Base-by-base conservation (phyloP, 2,797 vertebrate species). In the Urophycis tenuis region DNA sequence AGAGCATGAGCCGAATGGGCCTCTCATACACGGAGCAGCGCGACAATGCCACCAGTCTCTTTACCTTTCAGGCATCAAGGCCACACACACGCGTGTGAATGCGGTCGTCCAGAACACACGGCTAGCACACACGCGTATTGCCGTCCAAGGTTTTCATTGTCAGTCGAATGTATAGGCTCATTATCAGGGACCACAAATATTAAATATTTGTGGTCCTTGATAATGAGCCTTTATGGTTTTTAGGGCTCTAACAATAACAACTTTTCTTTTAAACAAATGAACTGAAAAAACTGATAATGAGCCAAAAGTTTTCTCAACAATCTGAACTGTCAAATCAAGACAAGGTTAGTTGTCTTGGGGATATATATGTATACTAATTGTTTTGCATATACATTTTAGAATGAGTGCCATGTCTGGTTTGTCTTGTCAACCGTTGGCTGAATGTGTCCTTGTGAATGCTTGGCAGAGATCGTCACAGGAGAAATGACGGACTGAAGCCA, bases 41-140 rank as follows among this genome's bases (percentile, higher is more conserved):
- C 7, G 19, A 53, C 17, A 53, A 53, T n/a, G n/a, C 41, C 19
- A 17, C 41, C 15, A 19, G 17, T 3, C 41, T 45, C 41, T 34
- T 34, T 12, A 39, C 36, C 36, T 14, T 78, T 80, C 34, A 76
- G 25, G 64, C 11, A 29, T 39, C 79, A 83, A 83, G 79, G 81
- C 35, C 77, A 72, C 12, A 15, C n/a, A n/a, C n/a, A 25, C n/a
- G 3, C 15, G 10, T 78, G 53, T 71, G 29, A 41, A 5, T 31
- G 30, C 31, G 31, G 30, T 19, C 25, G 1, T 69, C 19, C 10
- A 69, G 64, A 69, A 69, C 64, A 29, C 64, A 69, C 30, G 11
- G n/a, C n/a, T 29, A 30, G 9, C 4, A 15, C 25, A 11, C 11
- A 69, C 14, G 8, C 30, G 4, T 29, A 31, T 15, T 29, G 30